phyloP scores from a whole-genome alignment of 2,113 vertebrate species.

The Fregetta grallaria region DNA sequence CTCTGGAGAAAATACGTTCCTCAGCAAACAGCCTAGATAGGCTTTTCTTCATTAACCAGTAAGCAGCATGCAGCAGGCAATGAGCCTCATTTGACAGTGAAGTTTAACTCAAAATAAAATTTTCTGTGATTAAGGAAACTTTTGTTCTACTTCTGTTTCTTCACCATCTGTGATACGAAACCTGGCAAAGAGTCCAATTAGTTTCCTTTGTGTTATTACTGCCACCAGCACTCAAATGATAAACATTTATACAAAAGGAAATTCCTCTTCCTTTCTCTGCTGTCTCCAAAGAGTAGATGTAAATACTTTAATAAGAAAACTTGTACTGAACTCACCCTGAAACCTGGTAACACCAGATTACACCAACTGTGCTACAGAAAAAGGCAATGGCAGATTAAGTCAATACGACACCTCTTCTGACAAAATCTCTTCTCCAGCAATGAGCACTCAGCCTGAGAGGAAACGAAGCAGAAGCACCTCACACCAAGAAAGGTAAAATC shows the following conservation, averaged over 20 bases:
- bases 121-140: constrained; percentile 51
- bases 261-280: constrained; percentile 9
- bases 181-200: constrained; percentile 45
- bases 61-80: constrained; percentile 1
- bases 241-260: constrained; percentile 43
- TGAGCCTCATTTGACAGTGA: not conserved
- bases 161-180: constrained; percentile 52
- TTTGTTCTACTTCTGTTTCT: constrained; percentile 58
- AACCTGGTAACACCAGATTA: not conserved
- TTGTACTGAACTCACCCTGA: not conserved
- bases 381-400: not conserved
- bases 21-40: not conserved
- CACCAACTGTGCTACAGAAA: not conserved
- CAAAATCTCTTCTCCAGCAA: not conserved
- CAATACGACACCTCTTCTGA: not conserved
- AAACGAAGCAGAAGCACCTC: not conserved
- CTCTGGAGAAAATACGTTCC: not conserved
- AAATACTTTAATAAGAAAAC: not conserved
- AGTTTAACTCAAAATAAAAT: constrained; percentile 28
- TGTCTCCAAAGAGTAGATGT: not conserved
- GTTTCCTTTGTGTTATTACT: constrained; percentile 54
- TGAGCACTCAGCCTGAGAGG: not conserved
- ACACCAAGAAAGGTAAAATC: not conserved
- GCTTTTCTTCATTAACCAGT: not conserved
- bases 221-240: constrained; percentile 11